These are phyloP conservation scores for Andrena fulva DNA, from an alignment of 2,888 invertebrate genomes.

Conservation along the genomic window DNA sequence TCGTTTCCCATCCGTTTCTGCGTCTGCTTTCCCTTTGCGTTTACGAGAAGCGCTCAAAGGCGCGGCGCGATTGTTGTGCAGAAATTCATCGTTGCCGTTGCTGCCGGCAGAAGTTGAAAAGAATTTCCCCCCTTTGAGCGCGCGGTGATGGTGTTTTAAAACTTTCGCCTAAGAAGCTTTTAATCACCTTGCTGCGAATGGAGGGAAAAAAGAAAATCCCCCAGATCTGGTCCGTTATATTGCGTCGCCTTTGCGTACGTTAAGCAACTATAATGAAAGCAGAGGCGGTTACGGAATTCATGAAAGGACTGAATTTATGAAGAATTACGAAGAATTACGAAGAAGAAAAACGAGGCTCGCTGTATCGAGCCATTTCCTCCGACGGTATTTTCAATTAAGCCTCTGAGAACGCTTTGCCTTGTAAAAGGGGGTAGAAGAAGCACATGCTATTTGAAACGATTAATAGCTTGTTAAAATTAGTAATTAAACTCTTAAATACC, in stretches of 20 bases:
- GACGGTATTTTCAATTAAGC: constrained; percentile 42
- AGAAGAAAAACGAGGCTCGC: background rate
- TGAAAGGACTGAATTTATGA: constrained; percentile 37
- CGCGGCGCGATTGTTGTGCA: constrained; percentile 22
- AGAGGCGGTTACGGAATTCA: constrained; percentile 39
- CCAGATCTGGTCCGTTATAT: constrained; percentile 18
- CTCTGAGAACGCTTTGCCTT: constrained; percentile 2
- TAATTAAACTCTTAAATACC: background rate
- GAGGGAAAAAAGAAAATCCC: background rate
- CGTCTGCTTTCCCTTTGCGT: background rate
- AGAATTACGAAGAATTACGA: background rate
- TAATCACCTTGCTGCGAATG: constrained; percentile 47
- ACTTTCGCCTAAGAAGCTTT: constrained; percentile 52
- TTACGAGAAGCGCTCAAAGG: constrained; percentile 22
- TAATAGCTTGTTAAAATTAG: constrained; percentile 21
- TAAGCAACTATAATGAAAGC: constrained; percentile 40
- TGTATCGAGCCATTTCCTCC: constrained; percentile 3
- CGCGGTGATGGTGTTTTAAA: constrained; percentile 23
- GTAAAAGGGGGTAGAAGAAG: background rate
- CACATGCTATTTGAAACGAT: background rate
- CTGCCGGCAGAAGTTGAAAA: constrained; percentile 13
- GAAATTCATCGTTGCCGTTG: constrained; percentile 38
- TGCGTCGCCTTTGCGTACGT: constrained; percentile 21
- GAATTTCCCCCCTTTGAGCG: constrained; percentile 6
- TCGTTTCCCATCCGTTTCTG: background rate